Evolutionary conservation across 1,140 invertebrate genomes (phyloP), one percentile per base, ranked within the genome.

Genomic region (Hylaeus volcanicus): DNA sequence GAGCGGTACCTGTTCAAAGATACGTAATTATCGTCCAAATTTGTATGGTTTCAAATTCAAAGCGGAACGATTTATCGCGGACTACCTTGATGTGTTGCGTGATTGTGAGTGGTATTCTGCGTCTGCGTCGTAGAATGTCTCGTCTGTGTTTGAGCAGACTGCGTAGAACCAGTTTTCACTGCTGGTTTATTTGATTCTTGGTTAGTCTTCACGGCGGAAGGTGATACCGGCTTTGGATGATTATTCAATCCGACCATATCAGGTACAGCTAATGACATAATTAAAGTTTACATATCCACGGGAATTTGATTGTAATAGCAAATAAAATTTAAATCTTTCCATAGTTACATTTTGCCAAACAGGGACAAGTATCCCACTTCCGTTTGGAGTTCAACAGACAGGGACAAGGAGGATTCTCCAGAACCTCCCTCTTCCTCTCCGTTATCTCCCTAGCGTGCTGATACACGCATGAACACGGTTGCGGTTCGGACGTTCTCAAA

Each of bases 91-190:
- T 90, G 87, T 70, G 79, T 71, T 72, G 76, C 82, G 58, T 93
- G 91, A 86, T 89, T 90, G 65, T 91, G 89, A 71, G 72, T 83
- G 41, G 81, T 68, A 75, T 83, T 91, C 3, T 88, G 75, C 12
- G 92, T 93, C 83, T 93, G 93, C 0, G 93, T 93, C 1, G 92
- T 93, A 43, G 92, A 92, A 82, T 93, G 92, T 80, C 91, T 91
- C 6, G 90, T 93, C 83, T 93, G 92, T 5, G 88, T 89, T 75
- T 91, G 89, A 39, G 86, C 78, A 5, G 82, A 86, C 63, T 89
- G 83, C 6, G 80, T 82, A 8, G 83, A 65, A 45, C 73, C 75
- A 41, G 83, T 74, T 76, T 88, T 88, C 9, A 81, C 68, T 0
- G 63, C 69, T 61, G 82, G 45, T 75, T 84, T 85, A 56, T 39